Base-by-base conservation (phyloP, 2,888 invertebrate genomes). In the Drosophila mayaguana region DNA sequence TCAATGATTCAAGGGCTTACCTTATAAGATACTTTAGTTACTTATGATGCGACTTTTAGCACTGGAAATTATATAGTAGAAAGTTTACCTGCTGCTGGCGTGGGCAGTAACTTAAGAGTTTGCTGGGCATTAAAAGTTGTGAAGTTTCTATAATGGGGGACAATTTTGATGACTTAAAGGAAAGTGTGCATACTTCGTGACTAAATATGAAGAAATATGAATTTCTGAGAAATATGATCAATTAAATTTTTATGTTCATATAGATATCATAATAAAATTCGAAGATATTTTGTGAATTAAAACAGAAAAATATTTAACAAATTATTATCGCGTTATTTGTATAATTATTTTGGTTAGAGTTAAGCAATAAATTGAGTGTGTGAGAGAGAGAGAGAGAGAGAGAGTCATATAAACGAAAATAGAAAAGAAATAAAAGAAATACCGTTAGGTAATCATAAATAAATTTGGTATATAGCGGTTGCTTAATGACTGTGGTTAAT, bases 1-100 rank as follows among this genome's bases (percentile, higher is more conserved):
- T 76, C 75, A 78, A 69, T 64, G 79, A 55, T 65, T 51, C 46
- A 43, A 46, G 34, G 48, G 34, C 43, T 69, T 40, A 40, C 59
- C 60, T 32, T 63, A 36, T 54, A 42, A 38, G 50, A 55, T 38
- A 32, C 20, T 43, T 42, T 6, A 40, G 36, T 59, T 75, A 66
- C 63, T 75, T 51, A 45, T 66, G 61, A 32, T 40, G 38, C 22
- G 36, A 36, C 42, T 40, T 51, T 46, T 28, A n/a, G 7, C 42
- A 48, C 56, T 34, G 56, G 12, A 45, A 43, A 34, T 57, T 22
- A 46, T 59, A 38, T 18, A 48, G 46, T 28, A 14, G 25, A 40
- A 51, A 69, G 59, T 69, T 34, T 14, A 7, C 18, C 7, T 9
- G 20, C 12, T 16, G 45, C 8, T 18, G 12, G 28, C 7, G 28